Conservation (phyloP, 2,888 invertebrate species). For the Agonum fuliginosum region DNA sequence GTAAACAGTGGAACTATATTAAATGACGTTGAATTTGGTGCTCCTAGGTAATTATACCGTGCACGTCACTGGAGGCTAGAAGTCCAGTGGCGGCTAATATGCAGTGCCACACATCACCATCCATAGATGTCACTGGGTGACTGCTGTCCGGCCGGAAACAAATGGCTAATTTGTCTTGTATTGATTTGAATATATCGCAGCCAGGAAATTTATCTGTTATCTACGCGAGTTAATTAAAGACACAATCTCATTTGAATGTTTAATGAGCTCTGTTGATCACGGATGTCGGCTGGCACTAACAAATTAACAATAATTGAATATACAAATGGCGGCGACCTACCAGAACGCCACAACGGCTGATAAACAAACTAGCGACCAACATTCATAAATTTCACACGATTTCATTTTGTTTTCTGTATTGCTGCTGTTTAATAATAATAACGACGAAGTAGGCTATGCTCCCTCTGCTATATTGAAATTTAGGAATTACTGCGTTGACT, state of each 20-base stretch:
- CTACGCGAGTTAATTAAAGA: constrained; percentile 58
- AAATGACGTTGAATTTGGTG: too few species aligned
- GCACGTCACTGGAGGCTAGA: constrained; percentile 5
- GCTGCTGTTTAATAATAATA: constrained; percentile 51
- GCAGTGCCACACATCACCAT: constrained; percentile 26
- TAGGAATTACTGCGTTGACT: constrained; percentile 2
- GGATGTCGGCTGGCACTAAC: constrained; percentile 43
- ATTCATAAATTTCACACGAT: constrained; percentile 43
- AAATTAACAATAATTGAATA: constrained; percentile 54
- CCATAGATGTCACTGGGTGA: constrained; percentile 58
- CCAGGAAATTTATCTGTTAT: constrained; percentile 58
- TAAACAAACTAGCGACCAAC: constrained; percentile 4
- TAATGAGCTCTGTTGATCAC: constrained; percentile 55
- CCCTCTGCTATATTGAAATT: constrained; percentile 10
- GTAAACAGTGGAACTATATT: too few species aligned
- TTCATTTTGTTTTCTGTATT: constrained; percentile 52
- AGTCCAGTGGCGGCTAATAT: constrained; percentile 23
- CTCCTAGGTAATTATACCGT: background rate
- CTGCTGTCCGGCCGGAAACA: constrained; percentile 55
- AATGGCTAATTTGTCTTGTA: constrained; percentile 57
- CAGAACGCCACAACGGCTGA: background rate
- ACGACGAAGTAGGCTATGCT: constrained; percentile 8
- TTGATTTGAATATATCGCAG: constrained; percentile 58
- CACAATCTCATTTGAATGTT: constrained; percentile 60
- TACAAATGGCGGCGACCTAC: constrained; percentile 26